Base-by-base conservation (phyloP, 2,888 invertebrate species). In the Eristalinus aeneus region DNA sequence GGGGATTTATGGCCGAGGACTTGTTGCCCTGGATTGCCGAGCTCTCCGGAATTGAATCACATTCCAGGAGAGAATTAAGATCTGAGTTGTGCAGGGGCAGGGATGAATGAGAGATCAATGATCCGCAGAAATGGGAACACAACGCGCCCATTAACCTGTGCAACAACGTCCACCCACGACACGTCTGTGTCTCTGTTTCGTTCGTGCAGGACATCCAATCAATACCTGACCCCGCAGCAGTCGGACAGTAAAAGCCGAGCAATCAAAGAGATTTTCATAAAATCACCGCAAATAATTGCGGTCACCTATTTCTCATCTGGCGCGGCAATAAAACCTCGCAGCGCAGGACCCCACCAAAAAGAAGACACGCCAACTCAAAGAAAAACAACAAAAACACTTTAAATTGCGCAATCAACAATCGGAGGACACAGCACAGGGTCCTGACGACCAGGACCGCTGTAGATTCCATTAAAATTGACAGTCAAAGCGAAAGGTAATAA, bases 401-500 rank as follows among this genome's bases (percentile, higher is more conserved):
- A 74, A 75, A 71, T 74, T 71, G 56, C 77, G 27, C 69, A 75
- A 74, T 78, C 69, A 46, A 58, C 65, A 72, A 73, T 72, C 82
- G 58, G 39, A 36, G 54, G 20, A n/a, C n/a, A 56, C 56, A 56
- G n/a, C n/a, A 56, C 12, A 12, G 56, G 11, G 11, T 23, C 22
- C n/a, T 16, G 46, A 16, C 16, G 8, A 9, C 31, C 12, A 46
- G 16, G 46, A 46, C 22, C 74, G 71, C 22, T 67, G 60, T 64
- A 46, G 46, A 31, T 54, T 73, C 60, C 81, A 86, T 81, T 81
- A 68, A 86, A 81, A 77, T 77, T 63, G 76, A 74, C 73, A 74
- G 77, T 82, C 82, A 77, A 82, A 82, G 69, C 76, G 46, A 71
- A 81, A 65, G 85, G 81, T 86, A 86, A 86, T 86, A 77, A 86